Evolutionary conservation across 1,140 invertebrate genomes (phyloP), one percentile per base, ranked within the genome.

Genomic region (Geopemphigus sp.): DNA sequence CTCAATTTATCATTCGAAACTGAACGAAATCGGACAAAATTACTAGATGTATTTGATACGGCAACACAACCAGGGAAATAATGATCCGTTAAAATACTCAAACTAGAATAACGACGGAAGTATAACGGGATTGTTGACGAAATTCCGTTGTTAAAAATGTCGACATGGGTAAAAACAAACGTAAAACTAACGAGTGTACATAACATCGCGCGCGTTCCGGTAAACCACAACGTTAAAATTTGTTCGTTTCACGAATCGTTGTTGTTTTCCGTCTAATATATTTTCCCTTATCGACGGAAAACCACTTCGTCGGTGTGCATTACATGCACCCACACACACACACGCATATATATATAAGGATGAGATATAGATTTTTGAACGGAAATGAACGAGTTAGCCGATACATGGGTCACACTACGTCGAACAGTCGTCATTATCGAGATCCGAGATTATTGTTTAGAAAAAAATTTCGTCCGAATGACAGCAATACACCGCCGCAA

Each of bases 391-490:
- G 15, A 15, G 15, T 63, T n/a, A 29, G 8, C n/a, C n/a, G n/a
- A n/a, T n/a, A n/a, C n/a, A n/a, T n/a, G n/a, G n/a, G n/a, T n/a
- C n/a, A n/a, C n/a, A n/a, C n/a, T n/a, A n/a, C n/a, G n/a, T n/a
- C n/a, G n/a, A n/a, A n/a, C n/a, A n/a, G n/a, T n/a, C n/a, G n/a
- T n/a, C n/a, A n/a, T 39, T 8, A 32, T 39, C 59, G 15, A n/a
- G n/a, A 32, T 61, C 10, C 17, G 63, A 39, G 19, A 64, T 64
- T 39, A 45, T 45, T 66, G 32, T 45, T 66, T 39, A 66, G 32
- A 66, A 66, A 45, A 66, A 45, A n/a, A n/a, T n/a, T 66, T 19
- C 22, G 63, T 66, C 39, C 32, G 17, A 66, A 61, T 29, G 29
- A 66, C 32, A 63, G 32, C 26, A 19, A 39, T 32, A 39, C 63